phyloP scores from a whole-genome alignment of 1,140 invertebrate species.

The Brachionus rotundiformis region DNA sequence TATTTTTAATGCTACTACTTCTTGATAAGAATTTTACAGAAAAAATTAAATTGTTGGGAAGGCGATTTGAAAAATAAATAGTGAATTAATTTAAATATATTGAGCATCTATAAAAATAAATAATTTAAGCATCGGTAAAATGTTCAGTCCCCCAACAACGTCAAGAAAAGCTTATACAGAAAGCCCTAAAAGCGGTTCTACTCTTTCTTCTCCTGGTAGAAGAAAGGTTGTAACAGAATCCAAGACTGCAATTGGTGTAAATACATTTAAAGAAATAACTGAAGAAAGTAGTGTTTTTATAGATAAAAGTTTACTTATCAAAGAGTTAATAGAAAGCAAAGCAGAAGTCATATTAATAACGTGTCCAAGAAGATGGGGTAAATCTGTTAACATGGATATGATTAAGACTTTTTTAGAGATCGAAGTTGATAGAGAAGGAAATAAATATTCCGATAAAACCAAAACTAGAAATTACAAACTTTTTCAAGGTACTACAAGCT shows the following conservation, averaged over 20 bases:
- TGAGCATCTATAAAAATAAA: too few species aligned
- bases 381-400: conserved; percentile 48
- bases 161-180: background rate
- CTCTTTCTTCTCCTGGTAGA: background rate
- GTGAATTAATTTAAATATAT: too few species aligned
- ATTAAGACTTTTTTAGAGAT: conserved; percentile 36
- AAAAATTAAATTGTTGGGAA: too few species aligned
- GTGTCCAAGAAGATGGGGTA: conserved; percentile 12
- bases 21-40: too few species aligned
- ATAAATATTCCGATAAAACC: conserved; percentile 40
- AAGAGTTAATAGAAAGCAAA: background rate
- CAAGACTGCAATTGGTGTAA: conserved; percentile 23
- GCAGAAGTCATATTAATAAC: conserved; percentile 33
- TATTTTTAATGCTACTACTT: too few species aligned
- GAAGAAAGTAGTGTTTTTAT: conserved; percentile 28
- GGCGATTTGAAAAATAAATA: too few species aligned
- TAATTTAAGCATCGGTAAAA: background rate
- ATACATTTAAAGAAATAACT: background rate
- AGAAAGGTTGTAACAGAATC: conserved; percentile 1
- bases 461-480: conserved; percentile 36
- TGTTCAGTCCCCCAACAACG: background rate
- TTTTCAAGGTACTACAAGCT: background rate
- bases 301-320: conserved; percentile 13
- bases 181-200: background rate
- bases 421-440: conserved; percentile 25